A percentile compares a stretch with the other conserved stretches of the same genome.
These are phyloP conservation scores for Drosophila mayaguana DNA, from an alignment of 2,888 invertebrate genomes.

Conservation along the genomic window DNA sequence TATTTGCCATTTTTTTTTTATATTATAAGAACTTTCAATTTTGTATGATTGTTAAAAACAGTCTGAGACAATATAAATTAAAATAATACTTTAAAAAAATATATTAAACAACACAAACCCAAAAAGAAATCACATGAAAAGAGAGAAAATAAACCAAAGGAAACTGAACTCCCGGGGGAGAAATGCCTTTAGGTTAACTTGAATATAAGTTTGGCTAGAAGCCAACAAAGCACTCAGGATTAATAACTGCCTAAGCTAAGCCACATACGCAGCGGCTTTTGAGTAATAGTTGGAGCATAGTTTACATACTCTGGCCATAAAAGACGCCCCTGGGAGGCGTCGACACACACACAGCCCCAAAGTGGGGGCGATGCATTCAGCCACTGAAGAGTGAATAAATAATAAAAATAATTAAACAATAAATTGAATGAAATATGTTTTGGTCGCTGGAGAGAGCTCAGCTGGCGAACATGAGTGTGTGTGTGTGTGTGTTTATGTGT, in stretches of 20 bases:
- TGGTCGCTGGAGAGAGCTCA: slow-evolving; percentile 53
- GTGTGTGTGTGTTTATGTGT: slow-evolving; percentile 13
- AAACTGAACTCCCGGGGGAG: background rate
- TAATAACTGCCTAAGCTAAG: slow-evolving; percentile 22
- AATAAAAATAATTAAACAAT: slow-evolving; percentile 79
- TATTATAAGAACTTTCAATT: background rate
- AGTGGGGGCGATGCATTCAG: slow-evolving; percentile 24
- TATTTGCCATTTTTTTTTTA: too few species aligned
- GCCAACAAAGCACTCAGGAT: slow-evolving; percentile 35
- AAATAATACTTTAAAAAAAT: background rate
- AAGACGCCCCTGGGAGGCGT: slow-evolving; percentile 22
- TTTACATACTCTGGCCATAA: slow-evolving; percentile 46
- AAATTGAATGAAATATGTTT: slow-evolving; percentile 79
- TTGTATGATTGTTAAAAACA: background rate
- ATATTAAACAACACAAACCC: background rate
- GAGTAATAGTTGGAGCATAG: slow-evolving; percentile 41
- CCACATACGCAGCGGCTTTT: slow-evolving; percentile 22
- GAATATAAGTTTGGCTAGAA: slow-evolving; percentile 15
- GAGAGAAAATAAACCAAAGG: background rate
- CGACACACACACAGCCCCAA: background rate
- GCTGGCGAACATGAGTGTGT: slow-evolving; percentile 12
- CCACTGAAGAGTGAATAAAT: slow-evolving; percentile 65
- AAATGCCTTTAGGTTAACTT: background rate
- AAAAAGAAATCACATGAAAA: background rate
- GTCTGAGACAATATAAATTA: background rate